Evolutionary conservation across 2,113 vertebrate genomes (phyloP).

Genomic region (Hemiscyllium ocellatum): DNA sequence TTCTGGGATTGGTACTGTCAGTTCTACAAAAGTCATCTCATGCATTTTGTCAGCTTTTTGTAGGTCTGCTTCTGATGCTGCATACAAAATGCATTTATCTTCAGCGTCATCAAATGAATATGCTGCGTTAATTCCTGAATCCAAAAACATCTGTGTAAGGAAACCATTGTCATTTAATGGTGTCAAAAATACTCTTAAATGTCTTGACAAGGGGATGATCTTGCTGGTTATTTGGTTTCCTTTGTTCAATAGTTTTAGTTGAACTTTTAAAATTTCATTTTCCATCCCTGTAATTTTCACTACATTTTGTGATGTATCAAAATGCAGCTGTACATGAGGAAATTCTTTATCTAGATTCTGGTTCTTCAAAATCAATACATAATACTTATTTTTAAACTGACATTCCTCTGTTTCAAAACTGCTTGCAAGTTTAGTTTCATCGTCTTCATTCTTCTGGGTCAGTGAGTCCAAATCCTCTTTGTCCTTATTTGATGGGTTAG

Average conservation of each 20-base stretch:
- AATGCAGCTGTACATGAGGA: neutral
- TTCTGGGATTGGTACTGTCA: neutral
- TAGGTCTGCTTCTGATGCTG: neutral
- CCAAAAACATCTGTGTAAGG: neutral
- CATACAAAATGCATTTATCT: neutral
- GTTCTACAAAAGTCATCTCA: neutral
- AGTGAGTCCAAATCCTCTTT: neutral
- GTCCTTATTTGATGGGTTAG: neutral
- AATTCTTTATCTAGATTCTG: neutral
- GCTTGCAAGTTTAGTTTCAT: neutral
- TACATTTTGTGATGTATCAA: neutral
- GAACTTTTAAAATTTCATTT: neutral
- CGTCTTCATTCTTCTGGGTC: neutral
- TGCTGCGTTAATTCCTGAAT: neutral
- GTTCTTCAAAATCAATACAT: conserved; percentile 10
- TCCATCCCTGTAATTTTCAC: conserved; percentile 11
- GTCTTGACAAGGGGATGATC: neutral
- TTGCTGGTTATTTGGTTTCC: neutral
- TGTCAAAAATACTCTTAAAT: conserved; percentile 25
- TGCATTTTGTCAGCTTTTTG: neutral
- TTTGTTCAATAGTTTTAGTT: neutral
- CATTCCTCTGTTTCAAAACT: neutral
- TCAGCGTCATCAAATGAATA: neutral
- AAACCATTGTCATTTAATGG: neutral
- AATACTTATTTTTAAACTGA: neutral